Evolutionary conservation across 2,113 vertebrate species (phyloP), one percentile per base, ranked within the genome.

Genomic region (Tor tambroides): DNA sequence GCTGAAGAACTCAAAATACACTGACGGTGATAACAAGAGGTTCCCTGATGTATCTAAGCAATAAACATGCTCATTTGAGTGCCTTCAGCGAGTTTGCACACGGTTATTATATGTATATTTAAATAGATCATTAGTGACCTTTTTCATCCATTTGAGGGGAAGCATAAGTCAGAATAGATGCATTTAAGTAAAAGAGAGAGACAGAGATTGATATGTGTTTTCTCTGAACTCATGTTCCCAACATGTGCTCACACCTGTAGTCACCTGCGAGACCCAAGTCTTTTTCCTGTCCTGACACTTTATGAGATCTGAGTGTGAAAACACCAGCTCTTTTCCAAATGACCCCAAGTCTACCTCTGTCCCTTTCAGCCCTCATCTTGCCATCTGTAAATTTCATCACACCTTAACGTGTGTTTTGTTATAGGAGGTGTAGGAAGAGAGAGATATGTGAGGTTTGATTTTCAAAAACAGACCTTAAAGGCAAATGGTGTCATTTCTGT

Each of bases 301-400:
- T 84, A 51, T 67, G n/a, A 41, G 43, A 71, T 46, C 51, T 35
- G 46, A 54, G 85, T 76, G 85, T 85, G 61, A 89, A 87, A 87
- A 85, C 82, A 81, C 76, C 35, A 83, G 35, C 77, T 35, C 30
- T 26, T 23, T 80, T 69, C 51, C 21, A 80, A 81, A 81, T 67
- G 69, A 85, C 59, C 88, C 69, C 59, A 38, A 46, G 28, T 35
- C 43, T 49, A 69, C 32, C 63, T 63, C 26, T 65, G 78, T 69
- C 82, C 75, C 74, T 56, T n/a, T 54, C 32, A 38, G 32, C 77
- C 7, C 32, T 14, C 10, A 1, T 30, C 85, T 82, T n/a, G 12
- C 74, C 65, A 86, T 80, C 75, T 51, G 38, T 80, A 61, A 28
- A 59, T 59, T 38, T 59, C 32, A 41, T 23, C 69, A 21, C 26